These are phyloP conservation scores for Seriola aureovittata DNA, from an alignment of 2,113 vertebrate genomes.

Conservation along the genomic window DNA sequence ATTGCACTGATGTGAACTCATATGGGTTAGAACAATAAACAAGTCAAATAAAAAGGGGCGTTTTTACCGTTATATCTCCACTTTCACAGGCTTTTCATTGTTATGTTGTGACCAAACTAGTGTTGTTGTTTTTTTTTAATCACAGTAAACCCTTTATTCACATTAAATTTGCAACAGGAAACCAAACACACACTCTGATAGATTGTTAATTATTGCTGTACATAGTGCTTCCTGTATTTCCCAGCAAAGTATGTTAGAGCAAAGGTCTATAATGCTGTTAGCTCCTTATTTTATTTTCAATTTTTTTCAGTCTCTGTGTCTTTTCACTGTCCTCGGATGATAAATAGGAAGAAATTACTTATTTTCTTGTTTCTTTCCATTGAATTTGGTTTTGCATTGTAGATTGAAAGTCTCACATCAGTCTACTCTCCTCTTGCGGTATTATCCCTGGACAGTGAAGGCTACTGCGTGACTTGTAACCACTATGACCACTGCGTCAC, in stretches of 20 bases:
- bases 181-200: slow-evolving; percentile 36
- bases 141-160: background rate
- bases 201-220: slow-evolving; percentile 69
- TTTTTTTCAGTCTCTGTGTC: slow-evolving; percentile 4
- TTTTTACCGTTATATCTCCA: slow-evolving; percentile 3
- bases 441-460: slow-evolving; percentile 23
- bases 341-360: background rate
- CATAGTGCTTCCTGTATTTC: slow-evolving; percentile 67
- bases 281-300: slow-evolving; percentile 1
- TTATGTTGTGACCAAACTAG: slow-evolving; percentile 50
- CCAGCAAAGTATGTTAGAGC: slow-evolving; percentile 38
- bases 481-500: slow-evolving; percentile 73
- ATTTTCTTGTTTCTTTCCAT: background rate
- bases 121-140: slow-evolving; percentile 17
- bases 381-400: background rate
- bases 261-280: slow-evolving; percentile 35
- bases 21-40: slow-evolving; percentile 22
- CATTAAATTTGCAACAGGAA: slow-evolving; percentile 8
- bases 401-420: background rate
- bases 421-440: background rate
- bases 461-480: slow-evolving; percentile 65
- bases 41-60: background rate
- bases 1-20: slow-evolving; percentile 80
- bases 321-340: slow-evolving; percentile 31
- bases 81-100: slow-evolving; percentile 21